Base-by-base conservation (phyloP, 2,113 vertebrate genomes). In the Nerophis ophidion region DNA sequence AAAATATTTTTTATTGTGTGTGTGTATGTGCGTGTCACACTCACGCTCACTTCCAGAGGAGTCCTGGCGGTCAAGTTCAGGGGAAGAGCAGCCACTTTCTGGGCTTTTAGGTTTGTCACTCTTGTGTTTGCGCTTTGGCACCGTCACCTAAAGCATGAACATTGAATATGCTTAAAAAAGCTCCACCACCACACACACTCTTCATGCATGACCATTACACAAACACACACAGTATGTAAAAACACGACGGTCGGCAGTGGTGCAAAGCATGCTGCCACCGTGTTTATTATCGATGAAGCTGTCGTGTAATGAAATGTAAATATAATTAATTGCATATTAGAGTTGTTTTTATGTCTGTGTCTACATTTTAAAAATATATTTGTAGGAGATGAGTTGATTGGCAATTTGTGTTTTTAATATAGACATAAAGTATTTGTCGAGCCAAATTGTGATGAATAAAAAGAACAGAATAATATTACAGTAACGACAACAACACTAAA, bases 41-140 rank as follows among this genome's bases (percentile, higher is more conserved):
- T 68, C 87, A 99, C 97, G 92, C 88, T 98, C 96, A 60, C 95
- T 98, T 71, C 93, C 97, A 52, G 96, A 99, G 0, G 97, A 99
- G 77, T 98, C 95, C 48, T 95, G 95, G 48, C 87, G 93, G 83
- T 98, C 95, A 4, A 90, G 95, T 80, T 98, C 97, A 0, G 96
- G 97, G 4, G 94, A 97, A 1, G 96, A 98, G 76, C 95, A 97
- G 54, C 96, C 95, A 50, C 93, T 93, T 73, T 94, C 90, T 33
- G 90, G 91, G 82, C 93, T 95, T 69, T 94, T 93, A 61, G 91
- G 87, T 63, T 92, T 92, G 36, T 92, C 87, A 5, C 89, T 85
- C 81, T 96, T 96, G 73, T 92, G 92, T 79, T 98, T 98, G 66
- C 95, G 90, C 87, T 98, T 96, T 57, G 93, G 92, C 84, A 93